These are phyloP conservation scores for Ochropleura plecta DNA, from an alignment of 2,888 invertebrate species.

Conservation along the genomic window DNA sequence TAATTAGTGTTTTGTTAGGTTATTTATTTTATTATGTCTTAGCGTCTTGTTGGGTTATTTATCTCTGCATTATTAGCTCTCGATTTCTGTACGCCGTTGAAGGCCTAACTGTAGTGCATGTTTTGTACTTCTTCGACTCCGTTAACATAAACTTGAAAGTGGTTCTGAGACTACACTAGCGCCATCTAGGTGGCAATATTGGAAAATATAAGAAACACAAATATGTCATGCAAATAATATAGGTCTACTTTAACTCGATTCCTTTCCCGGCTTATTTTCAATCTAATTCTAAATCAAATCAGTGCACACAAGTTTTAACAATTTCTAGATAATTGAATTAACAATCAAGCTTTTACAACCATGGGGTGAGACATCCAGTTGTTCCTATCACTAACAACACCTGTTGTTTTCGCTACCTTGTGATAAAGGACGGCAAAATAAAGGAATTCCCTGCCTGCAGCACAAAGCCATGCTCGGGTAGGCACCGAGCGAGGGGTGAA, in stretches of 20 bases:
- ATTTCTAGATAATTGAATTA: not conserved
- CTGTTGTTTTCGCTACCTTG: slow-evolving; percentile 9
- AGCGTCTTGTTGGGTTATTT: not conserved
- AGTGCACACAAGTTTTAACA: not conserved
- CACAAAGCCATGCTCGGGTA: slow-evolving; percentile 46
- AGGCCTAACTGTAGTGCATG: not conserved
- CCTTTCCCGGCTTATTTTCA: no score
- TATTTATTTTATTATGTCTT: not conserved
- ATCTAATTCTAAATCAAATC: not conserved
- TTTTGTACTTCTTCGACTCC: not conserved
- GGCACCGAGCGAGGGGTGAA: slow-evolving; percentile 57
- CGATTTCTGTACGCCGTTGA: not conserved
- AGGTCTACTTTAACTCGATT: not conserved
- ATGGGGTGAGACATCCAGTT: not conserved
- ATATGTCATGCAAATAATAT: not conserved
- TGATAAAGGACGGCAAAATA: slow-evolving; percentile 41
- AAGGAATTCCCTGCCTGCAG: slow-evolving; percentile 42
- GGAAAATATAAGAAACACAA: not conserved
- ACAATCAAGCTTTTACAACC: not conserved
- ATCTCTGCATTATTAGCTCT: not conserved
- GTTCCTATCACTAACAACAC: slow-evolving; percentile 20
- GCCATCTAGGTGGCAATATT: not conserved
- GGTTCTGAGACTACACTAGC: no score
- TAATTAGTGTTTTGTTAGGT: not conserved
- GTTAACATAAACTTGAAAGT: not conserved